Evolutionary conservation across 2,888 invertebrate genomes (phyloP).

Genomic region (Octonoba sinensis): DNA sequence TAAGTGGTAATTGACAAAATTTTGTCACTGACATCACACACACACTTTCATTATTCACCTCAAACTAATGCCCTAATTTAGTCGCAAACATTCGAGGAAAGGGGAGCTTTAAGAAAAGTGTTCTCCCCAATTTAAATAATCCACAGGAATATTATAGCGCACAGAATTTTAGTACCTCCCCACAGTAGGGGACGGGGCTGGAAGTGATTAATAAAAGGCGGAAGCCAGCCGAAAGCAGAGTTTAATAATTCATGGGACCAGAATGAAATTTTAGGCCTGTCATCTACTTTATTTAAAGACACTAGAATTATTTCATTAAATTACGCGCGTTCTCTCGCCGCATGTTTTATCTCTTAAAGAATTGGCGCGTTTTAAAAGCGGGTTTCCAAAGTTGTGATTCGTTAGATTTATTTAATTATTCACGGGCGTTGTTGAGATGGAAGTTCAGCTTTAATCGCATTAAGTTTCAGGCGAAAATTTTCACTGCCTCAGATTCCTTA

Average conservation of each 20-base stretch:
- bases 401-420: slow-evolving; percentile 48
- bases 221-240: slow-evolving; percentile 5
- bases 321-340: slow-evolving; percentile 17
- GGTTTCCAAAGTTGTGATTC: not conserved
- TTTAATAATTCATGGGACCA: slow-evolving; percentile 55
- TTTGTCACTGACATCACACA: slow-evolving; percentile 28
- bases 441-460: not conserved
- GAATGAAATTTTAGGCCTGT: slow-evolving; percentile 55
- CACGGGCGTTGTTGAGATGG: slow-evolving; percentile 7
- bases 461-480: slow-evolving; percentile 17
- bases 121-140: slow-evolving; percentile 58
- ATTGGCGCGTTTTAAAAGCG: slow-evolving; percentile 12
- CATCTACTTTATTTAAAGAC: slow-evolving; percentile 34
- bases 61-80: slow-evolving; percentile 39
- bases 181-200: not conserved
- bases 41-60: slow-evolving; percentile 37
- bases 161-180: slow-evolving; percentile 1
- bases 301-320: slow-evolving; percentile 46
- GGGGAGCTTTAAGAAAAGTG: slow-evolving; percentile 36
- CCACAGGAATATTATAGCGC: slow-evolving; percentile 12
- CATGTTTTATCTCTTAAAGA: slow-evolving; percentile 35
- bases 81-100: too few species aligned
- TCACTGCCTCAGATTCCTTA: not conserved
- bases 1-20: slow-evolving; percentile 46
- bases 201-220: slow-evolving; percentile 28